phyloP scores from a whole-genome alignment of 2,797 vertebrate genomes.

The Sternarchorhynchus goeldii region DNA sequence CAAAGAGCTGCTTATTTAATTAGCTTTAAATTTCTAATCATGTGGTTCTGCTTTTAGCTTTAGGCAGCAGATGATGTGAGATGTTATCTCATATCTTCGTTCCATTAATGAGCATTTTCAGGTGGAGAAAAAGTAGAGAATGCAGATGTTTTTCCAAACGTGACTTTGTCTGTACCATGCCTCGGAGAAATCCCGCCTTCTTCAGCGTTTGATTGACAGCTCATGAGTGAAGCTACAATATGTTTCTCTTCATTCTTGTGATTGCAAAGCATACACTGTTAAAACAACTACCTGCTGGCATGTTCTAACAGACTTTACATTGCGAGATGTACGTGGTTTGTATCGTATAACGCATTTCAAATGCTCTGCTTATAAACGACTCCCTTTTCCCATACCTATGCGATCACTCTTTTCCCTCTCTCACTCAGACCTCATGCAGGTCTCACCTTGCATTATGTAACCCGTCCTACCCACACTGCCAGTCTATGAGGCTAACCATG shows the following conservation, averaged over 20 bases:
- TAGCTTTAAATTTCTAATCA: constrained; percentile 33
- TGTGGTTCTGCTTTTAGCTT: constrained; percentile 35
- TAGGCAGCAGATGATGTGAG: constrained; percentile 38
- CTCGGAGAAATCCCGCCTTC: not conserved
- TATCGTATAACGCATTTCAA: not conserved
- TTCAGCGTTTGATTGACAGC: not conserved
- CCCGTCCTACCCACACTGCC: not conserved
- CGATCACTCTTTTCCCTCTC: not conserved
- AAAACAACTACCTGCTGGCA: not conserved
- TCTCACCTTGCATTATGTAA: not conserved
- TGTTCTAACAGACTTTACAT: not conserved
- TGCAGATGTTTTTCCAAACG: not conserved
- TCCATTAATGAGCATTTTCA: constrained; percentile 45
- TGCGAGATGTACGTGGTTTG: not conserved
- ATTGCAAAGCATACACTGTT: constrained; percentile 6
- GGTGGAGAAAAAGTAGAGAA: constrained; percentile 13
- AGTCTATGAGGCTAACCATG: constrained; percentile 3
- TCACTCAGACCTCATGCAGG: not conserved
- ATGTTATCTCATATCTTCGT: constrained; percentile 27
- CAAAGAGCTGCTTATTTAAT: constrained; percentile 41
- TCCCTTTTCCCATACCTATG: no score
- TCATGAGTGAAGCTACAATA: not conserved
- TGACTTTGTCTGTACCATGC: constrained; percentile 9
- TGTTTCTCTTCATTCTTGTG: not conserved
- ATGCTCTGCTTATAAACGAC: constrained; percentile 4